Evolutionary conservation across 1,140 invertebrate species (phyloP).

Genomic region (Pantala flavescens): DNA sequence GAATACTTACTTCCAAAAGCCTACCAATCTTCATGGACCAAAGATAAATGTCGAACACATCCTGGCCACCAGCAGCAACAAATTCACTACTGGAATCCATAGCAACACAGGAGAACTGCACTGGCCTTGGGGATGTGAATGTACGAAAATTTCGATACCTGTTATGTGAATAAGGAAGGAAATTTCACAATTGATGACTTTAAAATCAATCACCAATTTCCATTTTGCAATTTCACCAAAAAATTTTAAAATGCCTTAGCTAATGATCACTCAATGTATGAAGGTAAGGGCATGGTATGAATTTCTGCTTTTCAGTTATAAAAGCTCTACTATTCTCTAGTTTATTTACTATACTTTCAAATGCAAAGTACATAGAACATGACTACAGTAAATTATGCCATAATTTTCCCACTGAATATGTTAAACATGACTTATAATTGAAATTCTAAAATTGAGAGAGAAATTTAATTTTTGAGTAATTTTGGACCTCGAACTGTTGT

Average conservation of each 20-base stretch:
- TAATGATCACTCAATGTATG: background rate
- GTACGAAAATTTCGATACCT: slow-evolving; percentile 96
- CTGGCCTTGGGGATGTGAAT: slow-evolving; percentile 76
- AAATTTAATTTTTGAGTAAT: no score
- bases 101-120: slow-evolving; percentile 86
- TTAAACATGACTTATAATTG: no score
- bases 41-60: slow-evolving; percentile 88
- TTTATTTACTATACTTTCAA: no score
- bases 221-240: no score
- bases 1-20: slow-evolving; percentile 63
- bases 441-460: no score
- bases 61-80: slow-evolving; percentile 83
- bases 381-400: no score
- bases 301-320: slow-evolving; percentile 8
- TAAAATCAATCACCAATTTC: no score
- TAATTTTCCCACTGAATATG: no score
- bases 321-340: no score
- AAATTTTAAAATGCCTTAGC: slow-evolving; percentile 14
- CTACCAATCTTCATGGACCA: slow-evolving; percentile 90
- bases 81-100: slow-evolving; percentile 83
- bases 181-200: no score
- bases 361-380: no score
- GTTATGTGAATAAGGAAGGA: slow-evolving; percentile 25
- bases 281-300: background rate
- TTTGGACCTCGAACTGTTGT: no score